phyloP scores from a whole-genome alignment of 2,113 vertebrate species.

The Clinocottus analis region DNA sequence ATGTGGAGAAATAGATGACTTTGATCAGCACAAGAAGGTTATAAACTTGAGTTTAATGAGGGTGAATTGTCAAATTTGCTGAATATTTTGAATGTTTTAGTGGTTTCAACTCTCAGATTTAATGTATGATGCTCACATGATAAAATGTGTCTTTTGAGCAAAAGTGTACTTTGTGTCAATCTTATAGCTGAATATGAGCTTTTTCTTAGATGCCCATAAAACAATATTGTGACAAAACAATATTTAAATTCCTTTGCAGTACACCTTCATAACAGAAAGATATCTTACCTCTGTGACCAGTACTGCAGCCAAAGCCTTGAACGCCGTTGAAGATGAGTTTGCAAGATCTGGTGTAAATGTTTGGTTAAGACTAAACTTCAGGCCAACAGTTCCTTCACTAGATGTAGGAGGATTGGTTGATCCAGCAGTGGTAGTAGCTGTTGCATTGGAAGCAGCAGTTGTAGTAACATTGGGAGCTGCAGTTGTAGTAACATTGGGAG shows the following conservation, averaged over 20 bases:
- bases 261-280: not conserved
- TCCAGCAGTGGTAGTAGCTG: not conserved
- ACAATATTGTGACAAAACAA: not conserved
- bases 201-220: not conserved
- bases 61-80: not conserved
- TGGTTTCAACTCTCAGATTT: no score
- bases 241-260: not conserved
- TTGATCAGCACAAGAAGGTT: not conserved
- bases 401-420: conserved; percentile 42
- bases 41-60: not conserved
- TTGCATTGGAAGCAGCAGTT: not conserved
- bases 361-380: conserved; percentile 44
- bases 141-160: not conserved
- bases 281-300: conserved; percentile 53
- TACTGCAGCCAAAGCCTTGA: not conserved
- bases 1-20: not conserved
- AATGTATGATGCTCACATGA: no score
- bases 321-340: not conserved
- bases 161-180: not conserved
- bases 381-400: conserved; percentile 37
- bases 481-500: no score
- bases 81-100: not conserved
- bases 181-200: no score
- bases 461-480: no score
- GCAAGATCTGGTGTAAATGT: conserved; percentile 26